Conservation (phyloP, 2,888 invertebrate species). For the Sericinus montela region DNA sequence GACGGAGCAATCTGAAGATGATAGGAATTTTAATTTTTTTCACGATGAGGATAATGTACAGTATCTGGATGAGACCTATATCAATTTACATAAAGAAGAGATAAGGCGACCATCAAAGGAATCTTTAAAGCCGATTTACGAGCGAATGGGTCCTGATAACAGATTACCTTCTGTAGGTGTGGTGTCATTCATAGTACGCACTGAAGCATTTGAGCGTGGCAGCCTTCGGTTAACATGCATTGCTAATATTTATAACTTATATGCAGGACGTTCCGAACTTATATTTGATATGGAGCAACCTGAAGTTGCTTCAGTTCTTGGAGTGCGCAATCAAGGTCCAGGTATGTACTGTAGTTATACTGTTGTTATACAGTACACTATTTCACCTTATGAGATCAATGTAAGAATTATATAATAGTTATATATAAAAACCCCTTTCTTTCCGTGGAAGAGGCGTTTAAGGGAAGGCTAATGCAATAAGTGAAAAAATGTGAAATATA, state of each 20-base stretch:
- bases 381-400: too few relatives aligned
- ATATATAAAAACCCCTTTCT: too few relatives aligned
- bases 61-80: slow-evolving; percentile 69
- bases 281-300: slow-evolving; percentile 86
- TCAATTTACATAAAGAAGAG: slow-evolving; percentile 69
- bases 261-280: slow-evolving; percentile 80
- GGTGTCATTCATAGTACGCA: slow-evolving; percentile 81
- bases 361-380: too few relatives aligned
- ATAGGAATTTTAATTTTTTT: slow-evolving; percentile 62
- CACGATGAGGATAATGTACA: slow-evolving; percentile 68
- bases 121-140: slow-evolving; percentile 50
- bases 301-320: slow-evolving; percentile 85
- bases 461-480: too few relatives aligned
- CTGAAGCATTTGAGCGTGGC: slow-evolving; percentile 82
- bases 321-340: slow-evolving; percentile 42
- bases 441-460: too few relatives aligned
- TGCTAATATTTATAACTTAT: slow-evolving; percentile 83
- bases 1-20: slow-evolving; percentile 60
- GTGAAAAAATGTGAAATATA: too few relatives aligned
- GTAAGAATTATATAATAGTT: too few relatives aligned
- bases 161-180: slow-evolving; percentile 63
- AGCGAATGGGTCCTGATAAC: slow-evolving; percentile 63
- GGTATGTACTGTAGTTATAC: too few relatives aligned
- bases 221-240: slow-evolving; percentile 83
- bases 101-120: slow-evolving; percentile 65